These are phyloP conservation scores for Homarus gammarus DNA, from an alignment of 2,888 invertebrate genomes.

Conservation along the genomic window DNA sequence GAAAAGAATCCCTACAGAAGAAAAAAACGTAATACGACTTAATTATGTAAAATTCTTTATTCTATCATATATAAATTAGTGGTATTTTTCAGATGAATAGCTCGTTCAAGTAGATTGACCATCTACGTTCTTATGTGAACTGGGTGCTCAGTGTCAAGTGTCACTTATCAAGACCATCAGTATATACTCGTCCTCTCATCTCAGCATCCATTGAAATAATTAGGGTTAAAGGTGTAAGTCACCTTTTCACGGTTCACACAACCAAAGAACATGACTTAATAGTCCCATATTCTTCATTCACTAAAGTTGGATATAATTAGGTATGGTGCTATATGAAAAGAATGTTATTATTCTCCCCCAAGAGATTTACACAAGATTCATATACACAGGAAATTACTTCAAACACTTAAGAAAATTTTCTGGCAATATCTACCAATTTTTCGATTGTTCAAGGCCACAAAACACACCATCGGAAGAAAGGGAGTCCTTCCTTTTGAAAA, in stretches of 20 bases:
- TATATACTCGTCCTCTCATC: slow-evolving; percentile 11
- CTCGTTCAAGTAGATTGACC: slow-evolving; percentile 29
- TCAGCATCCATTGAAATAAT: slow-evolving; percentile 7
- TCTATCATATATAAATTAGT: slow-evolving; percentile 55
- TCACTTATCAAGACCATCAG: slow-evolving; percentile 34
- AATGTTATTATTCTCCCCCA: not conserved
- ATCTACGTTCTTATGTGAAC: slow-evolving; percentile 33
- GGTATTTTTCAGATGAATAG: slow-evolving; percentile 35
- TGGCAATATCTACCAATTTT: slow-evolving; percentile 38
- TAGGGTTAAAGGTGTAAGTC: slow-evolving; percentile 39
- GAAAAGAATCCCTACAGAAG: slow-evolving; percentile 21
- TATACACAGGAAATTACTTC: not conserved
- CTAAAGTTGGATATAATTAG: not conserved
- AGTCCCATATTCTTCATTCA: not conserved
- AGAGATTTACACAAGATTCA: not conserved
- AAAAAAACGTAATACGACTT: slow-evolving; percentile 26
- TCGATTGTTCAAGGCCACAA: slow-evolving; percentile 42
- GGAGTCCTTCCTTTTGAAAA: slow-evolving; percentile 39
- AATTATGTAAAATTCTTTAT: slow-evolving; percentile 44
- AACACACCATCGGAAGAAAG: slow-evolving; percentile 44
- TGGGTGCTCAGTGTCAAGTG: slow-evolving; percentile 34
- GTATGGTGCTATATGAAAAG: not conserved
- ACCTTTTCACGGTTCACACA: slow-evolving; percentile 25
- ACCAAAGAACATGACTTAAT: not conserved
- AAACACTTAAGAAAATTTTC: not conserved